Base-by-base conservation (phyloP, 2,888 invertebrate genomes). In the Monopis laevigella region DNA sequence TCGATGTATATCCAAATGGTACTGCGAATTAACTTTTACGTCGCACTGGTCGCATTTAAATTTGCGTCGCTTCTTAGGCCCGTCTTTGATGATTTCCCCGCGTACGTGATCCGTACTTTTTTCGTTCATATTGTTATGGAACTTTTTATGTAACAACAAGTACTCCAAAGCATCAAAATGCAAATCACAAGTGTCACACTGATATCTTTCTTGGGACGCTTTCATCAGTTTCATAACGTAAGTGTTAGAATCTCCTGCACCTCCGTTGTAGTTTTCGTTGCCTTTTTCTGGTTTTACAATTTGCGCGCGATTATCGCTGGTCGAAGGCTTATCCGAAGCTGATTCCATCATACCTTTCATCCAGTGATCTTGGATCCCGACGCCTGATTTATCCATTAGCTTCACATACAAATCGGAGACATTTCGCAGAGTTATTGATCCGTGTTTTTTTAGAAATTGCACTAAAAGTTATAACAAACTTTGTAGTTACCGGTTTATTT, bases 281-380 rank as follows among this genome's bases (percentile, higher is more conserved):
- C 77, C 75, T 56, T 78, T 80, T 51, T 80, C 78, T 45, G 74
- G 67, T 59, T 80, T 80, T 17, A 80, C 72, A n/a, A 19, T 19
- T 46, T 65, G 65, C 21, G 55, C 55, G 48, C 64, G 60, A 45
- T 54, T 53, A 49, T 70, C 69, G 59, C 63, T 30, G 63, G 46
- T 54, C 52, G 24, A 12, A 24, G 40, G 32, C 61, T 75, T 72
- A 57, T 78, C 77, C 2, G 41, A 26, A 16, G 29, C 19, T 54
- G 77, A 69, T 53, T 80, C 78, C 78, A 80, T 80, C 61, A 78
- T 70, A 64, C 62, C 73, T 59, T 77, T 78, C 70, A 78, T 74
- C 78, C 78, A 80, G 51, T 77, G 78, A 47, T 78, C 74, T 55
- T 69, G 69, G 51, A 70, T 68, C 36, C 70, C 69, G 47, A 65